Base-by-base conservation (phyloP, 2,797 vertebrate genomes). In the Dipus sagitta region DNA sequence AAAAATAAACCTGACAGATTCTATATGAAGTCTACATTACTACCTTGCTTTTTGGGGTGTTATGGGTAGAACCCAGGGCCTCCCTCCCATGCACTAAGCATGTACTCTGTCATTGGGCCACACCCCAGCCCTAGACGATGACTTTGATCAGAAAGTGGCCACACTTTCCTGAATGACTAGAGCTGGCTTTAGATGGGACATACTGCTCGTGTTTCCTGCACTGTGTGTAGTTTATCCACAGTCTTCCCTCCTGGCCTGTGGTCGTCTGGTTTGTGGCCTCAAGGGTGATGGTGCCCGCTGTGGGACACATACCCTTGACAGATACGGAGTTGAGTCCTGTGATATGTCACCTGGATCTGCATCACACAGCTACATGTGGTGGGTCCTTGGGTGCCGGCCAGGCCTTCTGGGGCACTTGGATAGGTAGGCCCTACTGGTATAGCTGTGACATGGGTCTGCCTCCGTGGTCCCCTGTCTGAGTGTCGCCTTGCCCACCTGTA, bases 401-500 rank as follows among this genome's bases (percentile, higher is more conserved):
- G 20, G 32, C 24, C 42, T 81, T 76, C 47, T 2, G 4, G 3
- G 30, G 18, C 10, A 28, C 20, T 26, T 21, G 13, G 13, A 26
- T 6, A 38, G 11, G n/a, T 32, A 28, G 3, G 8, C 4, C 77
- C 1, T 0, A 1, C 2, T 3, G n/a, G 13, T 20, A 6, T 18
- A 11, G 4, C 10, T 23, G 83, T 13, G 21, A 93, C 64, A 24
- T 0, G 11, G 38, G 32, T 3, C 70, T 0, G 3, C 47, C 4
- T 54, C 18, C 34, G 0, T 30, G 12, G 11, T 15, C 47, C 26
- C 23, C 1, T 2, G 10, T 20, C 84, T 72, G 0, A n/a, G 32
- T 79, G 20, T 62, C 24, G 28, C 12, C 23, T 26, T 0, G 70
- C 7, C 92, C 84, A 52, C 85, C 67, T 90, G 2, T 96, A 99